Percentiles rank a stretch among this genome's conserved stretches.
Evolutionary conservation across 1,140 invertebrate species (phyloP).

Genomic region (Listronotus oregonensis): DNA sequence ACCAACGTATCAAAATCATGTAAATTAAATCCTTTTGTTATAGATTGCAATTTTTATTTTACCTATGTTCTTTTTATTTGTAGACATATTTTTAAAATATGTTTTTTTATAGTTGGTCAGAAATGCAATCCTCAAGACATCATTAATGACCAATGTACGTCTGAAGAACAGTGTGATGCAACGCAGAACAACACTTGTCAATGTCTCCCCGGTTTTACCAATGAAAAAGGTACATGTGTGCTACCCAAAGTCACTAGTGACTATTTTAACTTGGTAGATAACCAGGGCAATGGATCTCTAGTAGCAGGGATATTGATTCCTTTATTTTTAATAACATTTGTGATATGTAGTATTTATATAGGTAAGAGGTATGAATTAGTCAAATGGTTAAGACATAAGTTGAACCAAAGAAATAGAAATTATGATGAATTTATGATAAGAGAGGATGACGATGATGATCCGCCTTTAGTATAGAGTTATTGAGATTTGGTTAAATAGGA

Average conservation of each 20-base stretch:
- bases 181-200: slow-evolving; percentile 21
- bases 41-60: no score
- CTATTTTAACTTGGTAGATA: slow-evolving; percentile 41
- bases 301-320: slow-evolving; percentile 45
- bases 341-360: slow-evolving; percentile 46
- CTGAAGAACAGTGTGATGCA: slow-evolving; percentile 35
- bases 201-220: slow-evolving; percentile 28
- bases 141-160: slow-evolving; percentile 14
- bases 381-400: slow-evolving; percentile 40
- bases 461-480: slow-evolving; percentile 21
- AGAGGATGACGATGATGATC: slow-evolving; percentile 41
- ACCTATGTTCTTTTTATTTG: no score
- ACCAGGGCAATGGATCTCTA: slow-evolving; percentile 41
- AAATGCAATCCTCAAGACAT: slow-evolving; percentile 26
- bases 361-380: slow-evolving; percentile 41
- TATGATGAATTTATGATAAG: slow-evolving; percentile 50
- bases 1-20: no score
- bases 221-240: slow-evolving; percentile 23
- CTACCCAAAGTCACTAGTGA: slow-evolving; percentile 17
- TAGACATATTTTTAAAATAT: not conserved
- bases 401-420: slow-evolving; percentile 42
- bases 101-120: slow-evolving; percentile 33
- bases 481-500: not conserved
- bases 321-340: slow-evolving; percentile 43
- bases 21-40: no score